phyloP scores from a whole-genome alignment of 2,888 invertebrate genomes.

The Monochamus alternatus region DNA sequence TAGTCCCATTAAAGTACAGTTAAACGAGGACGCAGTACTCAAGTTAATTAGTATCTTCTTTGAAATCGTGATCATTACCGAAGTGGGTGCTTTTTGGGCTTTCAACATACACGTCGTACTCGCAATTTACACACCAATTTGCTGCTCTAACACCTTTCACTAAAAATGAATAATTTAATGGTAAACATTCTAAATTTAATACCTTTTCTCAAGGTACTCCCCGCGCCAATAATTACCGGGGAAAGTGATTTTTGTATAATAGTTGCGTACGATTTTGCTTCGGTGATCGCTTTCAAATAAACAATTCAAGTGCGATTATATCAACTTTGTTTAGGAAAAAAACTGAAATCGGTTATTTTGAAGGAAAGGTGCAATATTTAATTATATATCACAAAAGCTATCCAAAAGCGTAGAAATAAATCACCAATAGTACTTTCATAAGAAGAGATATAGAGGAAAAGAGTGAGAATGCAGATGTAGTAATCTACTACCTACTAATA shows the following conservation, averaged over 20 bases:
- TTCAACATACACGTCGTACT: constrained; percentile 9
- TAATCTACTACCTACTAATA: too few relatives aligned
- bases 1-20: too few relatives aligned
- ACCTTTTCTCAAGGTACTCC: constrained; percentile 33
- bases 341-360: not conserved
- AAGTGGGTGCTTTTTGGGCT: constrained; percentile 6
- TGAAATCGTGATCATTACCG: constrained; percentile 9
- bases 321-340: constrained; percentile 10
- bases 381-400: too few relatives aligned
- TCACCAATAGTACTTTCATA: too few relatives aligned
- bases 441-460: too few relatives aligned
- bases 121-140: constrained; percentile 8
- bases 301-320: constrained; percentile 24
- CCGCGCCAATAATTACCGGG: constrained; percentile 22
- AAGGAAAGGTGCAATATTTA: too few relatives aligned
- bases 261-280: constrained; percentile 4
- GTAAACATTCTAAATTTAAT: constrained; percentile 36
- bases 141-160: constrained; percentile 22
- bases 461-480: too few relatives aligned
- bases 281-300: constrained; percentile 27
- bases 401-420: too few relatives aligned
- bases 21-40: too few relatives aligned
- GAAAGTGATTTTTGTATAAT: constrained; percentile 35
- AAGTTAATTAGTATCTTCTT: not conserved
- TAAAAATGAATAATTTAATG: constrained; percentile 29